Conservation (phyloP, 2,113 vertebrate genomes). For the Psittacus erithacus region DNA sequence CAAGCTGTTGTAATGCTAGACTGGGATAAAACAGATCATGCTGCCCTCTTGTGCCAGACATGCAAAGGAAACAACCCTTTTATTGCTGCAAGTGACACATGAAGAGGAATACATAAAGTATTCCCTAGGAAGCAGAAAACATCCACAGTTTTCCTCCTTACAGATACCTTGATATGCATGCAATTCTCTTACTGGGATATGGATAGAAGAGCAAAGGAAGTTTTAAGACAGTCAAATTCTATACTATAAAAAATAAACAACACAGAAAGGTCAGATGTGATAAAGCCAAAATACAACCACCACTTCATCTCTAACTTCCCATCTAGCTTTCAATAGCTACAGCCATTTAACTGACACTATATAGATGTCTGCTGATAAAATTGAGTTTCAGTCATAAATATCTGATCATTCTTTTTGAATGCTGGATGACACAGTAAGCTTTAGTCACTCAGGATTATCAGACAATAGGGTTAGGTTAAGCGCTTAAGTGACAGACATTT, state of each 20-base stretch:
- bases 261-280: not conserved
- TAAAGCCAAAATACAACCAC: not conserved
- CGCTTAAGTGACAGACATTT: not conserved
- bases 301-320: not conserved
- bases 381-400: not conserved
- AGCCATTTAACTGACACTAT: not conserved
- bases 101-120: not conserved
- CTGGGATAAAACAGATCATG: constrained; percentile 66
- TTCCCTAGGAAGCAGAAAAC: not conserved
- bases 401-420: not conserved
- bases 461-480: not conserved
- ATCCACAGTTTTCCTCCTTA: not conserved
- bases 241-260: not conserved
- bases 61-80: not conserved
- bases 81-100: not conserved
- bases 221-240: not conserved
- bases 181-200: not conserved
- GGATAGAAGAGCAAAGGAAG: not conserved
- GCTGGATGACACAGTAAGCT: not conserved
- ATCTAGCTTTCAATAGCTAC: not conserved
- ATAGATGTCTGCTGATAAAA: not conserved
- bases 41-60: constrained; percentile 79
- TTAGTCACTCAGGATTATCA: not conserved
- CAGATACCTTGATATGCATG: not conserved
- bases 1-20: not conserved